A percentile compares a stretch with the other conserved stretches of the same genome.
Conservation (phyloP, 2,888 invertebrate genomes). For the Lycaena phlaeas region DNA sequence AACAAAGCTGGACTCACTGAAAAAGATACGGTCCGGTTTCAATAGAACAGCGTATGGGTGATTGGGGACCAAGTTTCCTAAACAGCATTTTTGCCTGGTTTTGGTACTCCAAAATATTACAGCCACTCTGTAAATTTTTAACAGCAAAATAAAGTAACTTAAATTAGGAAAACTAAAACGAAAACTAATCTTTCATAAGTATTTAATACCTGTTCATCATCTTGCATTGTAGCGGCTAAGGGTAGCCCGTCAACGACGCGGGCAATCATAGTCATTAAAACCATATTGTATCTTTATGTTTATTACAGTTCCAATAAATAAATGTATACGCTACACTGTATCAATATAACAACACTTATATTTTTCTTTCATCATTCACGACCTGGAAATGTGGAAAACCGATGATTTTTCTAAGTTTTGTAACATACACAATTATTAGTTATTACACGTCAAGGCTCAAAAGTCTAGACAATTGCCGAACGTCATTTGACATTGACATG, state of each 20-base stretch:
- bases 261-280: constrained; percentile 98
- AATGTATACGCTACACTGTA: constrained; percentile 19
- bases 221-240: constrained; percentile 96
- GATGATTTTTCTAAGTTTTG: constrained; percentile 28
- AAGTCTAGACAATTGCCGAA: constrained; percentile 22
- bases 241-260: constrained; percentile 95
- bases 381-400: constrained; percentile 35
- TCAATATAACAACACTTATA: constrained; percentile 28
- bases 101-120: constrained; percentile 96
- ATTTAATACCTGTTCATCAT: constrained; percentile 91
- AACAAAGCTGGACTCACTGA: constrained; percentile 83
- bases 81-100: constrained; percentile 99
- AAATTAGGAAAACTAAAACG: constrained; percentile 27
- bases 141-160: constrained; percentile 34
- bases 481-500: constrained; percentile 31
- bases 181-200: constrained; percentile 4
- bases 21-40: constrained; percentile 98
- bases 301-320: constrained; percentile 29
- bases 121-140: constrained; percentile 84
- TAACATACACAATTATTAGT: too few species aligned
- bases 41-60: constrained; percentile 93
- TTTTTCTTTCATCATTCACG: constrained; percentile 53
- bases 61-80: constrained; percentile 91
- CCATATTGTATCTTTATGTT: constrained; percentile 80
- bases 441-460: constrained; percentile 61